Conservation (phyloP, 2,888 invertebrate species). For the Steinernema hermaphroditum region DNA sequence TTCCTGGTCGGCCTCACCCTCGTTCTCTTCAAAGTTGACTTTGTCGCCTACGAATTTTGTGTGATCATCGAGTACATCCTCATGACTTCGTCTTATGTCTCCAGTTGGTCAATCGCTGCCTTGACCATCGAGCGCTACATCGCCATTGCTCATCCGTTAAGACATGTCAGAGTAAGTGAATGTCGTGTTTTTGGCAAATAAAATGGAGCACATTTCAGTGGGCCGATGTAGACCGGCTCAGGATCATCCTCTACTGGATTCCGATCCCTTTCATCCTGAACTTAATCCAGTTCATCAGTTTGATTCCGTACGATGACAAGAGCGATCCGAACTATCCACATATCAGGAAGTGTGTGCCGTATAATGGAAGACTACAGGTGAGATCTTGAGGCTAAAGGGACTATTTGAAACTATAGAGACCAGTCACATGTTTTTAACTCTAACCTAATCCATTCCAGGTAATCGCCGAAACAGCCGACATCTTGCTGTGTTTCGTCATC, state of each 20-base stretch:
- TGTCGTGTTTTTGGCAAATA: too few relatives aligned
- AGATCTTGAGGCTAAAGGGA: constrained; percentile 18
- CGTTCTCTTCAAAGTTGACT: constrained; percentile 63
- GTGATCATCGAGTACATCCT: constrained; percentile 63
- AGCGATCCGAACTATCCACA: constrained; percentile 39
- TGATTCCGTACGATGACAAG: constrained; percentile 45
- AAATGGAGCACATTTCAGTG: constrained; percentile 49
- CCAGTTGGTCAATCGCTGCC: constrained; percentile 64
- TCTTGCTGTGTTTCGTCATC: constrained; percentile 61
- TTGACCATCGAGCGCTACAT: constrained; percentile 65
- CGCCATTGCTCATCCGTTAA: constrained; percentile 62
- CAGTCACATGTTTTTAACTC: background rate
- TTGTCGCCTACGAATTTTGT: constrained; percentile 55
- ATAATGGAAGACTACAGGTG: constrained; percentile 45
- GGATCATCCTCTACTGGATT: constrained; percentile 59
- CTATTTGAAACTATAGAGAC: constrained; percentile 30
- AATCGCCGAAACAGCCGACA: constrained; percentile 55
- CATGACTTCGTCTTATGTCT: constrained; percentile 61
- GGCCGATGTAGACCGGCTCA: constrained; percentile 54
- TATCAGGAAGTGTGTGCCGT: constrained; percentile 43
- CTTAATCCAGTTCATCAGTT: constrained; percentile 57
- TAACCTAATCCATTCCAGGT: constrained; percentile 44
- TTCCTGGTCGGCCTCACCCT: constrained; percentile 59
- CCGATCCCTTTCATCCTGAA: constrained; percentile 64
- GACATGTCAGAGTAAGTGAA: constrained; percentile 55